Evolutionary conservation across 2,888 invertebrate species (phyloP).

Genomic region (Megaustenia siamemsis): DNA sequence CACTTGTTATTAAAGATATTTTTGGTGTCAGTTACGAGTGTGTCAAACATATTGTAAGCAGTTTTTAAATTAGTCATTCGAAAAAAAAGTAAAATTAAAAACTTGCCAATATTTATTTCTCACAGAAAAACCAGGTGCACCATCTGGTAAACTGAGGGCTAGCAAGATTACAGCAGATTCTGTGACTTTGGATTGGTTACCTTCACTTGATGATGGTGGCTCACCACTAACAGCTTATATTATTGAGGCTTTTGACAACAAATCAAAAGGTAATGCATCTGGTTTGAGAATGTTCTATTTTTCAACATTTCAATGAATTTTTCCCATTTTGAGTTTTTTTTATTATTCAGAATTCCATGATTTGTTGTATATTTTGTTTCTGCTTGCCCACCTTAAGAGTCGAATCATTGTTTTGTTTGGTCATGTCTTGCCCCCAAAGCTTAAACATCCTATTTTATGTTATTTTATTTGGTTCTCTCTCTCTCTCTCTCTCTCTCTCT

Average conservation of each 20-base stretch:
- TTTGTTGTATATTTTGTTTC: too few relatives aligned
- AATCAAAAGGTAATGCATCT: slow-evolving; percentile 58
- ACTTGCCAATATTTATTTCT: background rate
- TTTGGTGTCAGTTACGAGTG: too few relatives aligned
- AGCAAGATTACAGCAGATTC: slow-evolving; percentile 81
- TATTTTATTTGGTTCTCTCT: too few relatives aligned
- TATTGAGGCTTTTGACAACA: slow-evolving; percentile 78
- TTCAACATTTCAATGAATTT: background rate
- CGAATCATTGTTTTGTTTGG: too few relatives aligned
- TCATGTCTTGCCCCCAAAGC: too few relatives aligned
- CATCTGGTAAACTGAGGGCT: slow-evolving; percentile 83
- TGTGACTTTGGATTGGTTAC: slow-evolving; percentile 76
- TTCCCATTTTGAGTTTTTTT: background rate
- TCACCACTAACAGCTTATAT: slow-evolving; percentile 72
- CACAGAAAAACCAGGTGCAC: slow-evolving; percentile 73
- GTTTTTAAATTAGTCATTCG: too few relatives aligned
- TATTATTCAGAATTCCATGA: too few relatives aligned
- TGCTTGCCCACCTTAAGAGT: too few relatives aligned
- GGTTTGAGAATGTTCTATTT: background rate
- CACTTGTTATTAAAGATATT: too few relatives aligned
- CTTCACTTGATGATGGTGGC: slow-evolving; percentile 79
- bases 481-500: too few relatives aligned
- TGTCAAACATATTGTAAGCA: too few relatives aligned
- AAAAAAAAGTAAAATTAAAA: background rate
- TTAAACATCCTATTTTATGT: too few relatives aligned